These are phyloP conservation scores for Mayetiola destructor DNA, from an alignment of 2,888 invertebrate species.

Conservation along the genomic window DNA sequence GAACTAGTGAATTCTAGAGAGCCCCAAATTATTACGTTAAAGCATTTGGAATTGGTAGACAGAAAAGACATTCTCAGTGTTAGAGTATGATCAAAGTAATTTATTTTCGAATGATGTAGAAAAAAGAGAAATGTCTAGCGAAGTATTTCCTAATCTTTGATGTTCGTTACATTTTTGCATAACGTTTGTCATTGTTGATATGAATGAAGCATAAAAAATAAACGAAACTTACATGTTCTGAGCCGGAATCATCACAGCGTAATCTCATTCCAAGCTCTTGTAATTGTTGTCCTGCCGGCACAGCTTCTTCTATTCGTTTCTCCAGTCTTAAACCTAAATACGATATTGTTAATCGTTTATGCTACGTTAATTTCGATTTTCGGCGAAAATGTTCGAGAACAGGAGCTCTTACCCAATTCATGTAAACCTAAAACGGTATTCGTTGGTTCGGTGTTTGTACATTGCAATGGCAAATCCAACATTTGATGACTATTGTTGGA, in stretches of 20 bases:
- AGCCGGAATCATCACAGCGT: slow-evolving; percentile 41
- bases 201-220: not conserved
- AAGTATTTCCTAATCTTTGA: too few relatives aligned
- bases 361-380: not conserved
- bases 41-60: too few relatives aligned
- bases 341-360: not conserved
- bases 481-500: slow-evolving; percentile 31
- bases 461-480: slow-evolving; percentile 35
- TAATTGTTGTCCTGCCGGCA: slow-evolving; percentile 53
- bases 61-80: too few relatives aligned
- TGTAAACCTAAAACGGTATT: slow-evolving; percentile 35
- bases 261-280: slow-evolving; percentile 43
- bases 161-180: too few relatives aligned
- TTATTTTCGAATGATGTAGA: too few relatives aligned
- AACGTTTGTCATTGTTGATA: too few relatives aligned
- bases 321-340: slow-evolving; percentile 39
- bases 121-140: too few relatives aligned
- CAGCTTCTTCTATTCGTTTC: slow-evolving; percentile 51
- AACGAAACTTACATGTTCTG: slow-evolving; percentile 36
- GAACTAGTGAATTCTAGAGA: too few relatives aligned
- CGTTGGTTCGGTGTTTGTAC: slow-evolving; percentile 32
- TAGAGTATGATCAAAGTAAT: too few relatives aligned
- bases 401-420: slow-evolving; percentile 29
- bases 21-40: too few relatives aligned
- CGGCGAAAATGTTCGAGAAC: not conserved